These are phyloP conservation scores for Drosophila crucigera DNA, from an alignment of 2,888 invertebrate genomes.

Conservation along the genomic window DNA sequence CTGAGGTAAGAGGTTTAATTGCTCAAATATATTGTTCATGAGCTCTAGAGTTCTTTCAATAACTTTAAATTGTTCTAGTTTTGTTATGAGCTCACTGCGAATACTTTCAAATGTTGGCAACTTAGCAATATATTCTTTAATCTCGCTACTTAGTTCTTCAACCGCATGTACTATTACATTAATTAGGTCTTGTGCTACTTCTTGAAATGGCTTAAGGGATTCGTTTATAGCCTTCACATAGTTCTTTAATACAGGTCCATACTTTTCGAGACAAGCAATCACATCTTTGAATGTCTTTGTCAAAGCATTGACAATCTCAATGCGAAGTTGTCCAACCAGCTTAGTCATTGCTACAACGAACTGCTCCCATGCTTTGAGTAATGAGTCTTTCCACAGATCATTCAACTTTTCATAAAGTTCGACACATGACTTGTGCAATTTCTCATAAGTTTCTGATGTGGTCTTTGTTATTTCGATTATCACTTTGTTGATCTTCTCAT, in stretches of 20 bases:
- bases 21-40: conserved; percentile 86
- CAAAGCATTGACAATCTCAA: conserved; percentile 63
- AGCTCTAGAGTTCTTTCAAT: conserved; percentile 87
- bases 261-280: conserved; percentile 73
- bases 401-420: conserved; percentile 84
- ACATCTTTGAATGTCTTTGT: conserved; percentile 58
- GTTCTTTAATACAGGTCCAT: conserved; percentile 80
- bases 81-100: conserved; percentile 60
- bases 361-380: conserved; percentile 84
- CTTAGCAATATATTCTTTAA: conserved; percentile 86
- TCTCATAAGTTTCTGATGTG: conserved; percentile 84
- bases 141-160: conserved; percentile 72
- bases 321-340: conserved; percentile 69
- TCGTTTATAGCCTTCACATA: conserved; percentile 85
- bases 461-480: conserved; percentile 85
- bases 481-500: conserved; percentile 61
- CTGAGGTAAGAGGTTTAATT: conserved; percentile 87
- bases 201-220: conserved; percentile 81
- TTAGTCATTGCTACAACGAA: conserved; percentile 58
- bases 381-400: conserved; percentile 85
- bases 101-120: conserved; percentile 85
- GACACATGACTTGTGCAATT: conserved; percentile 84
- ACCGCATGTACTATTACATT: conserved; percentile 82
- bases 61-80: conserved; percentile 85
- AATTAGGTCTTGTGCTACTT: conserved; percentile 84